phyloP scores from a whole-genome alignment of 2,113 vertebrate species.

The Lampris megalopsis region DNA sequence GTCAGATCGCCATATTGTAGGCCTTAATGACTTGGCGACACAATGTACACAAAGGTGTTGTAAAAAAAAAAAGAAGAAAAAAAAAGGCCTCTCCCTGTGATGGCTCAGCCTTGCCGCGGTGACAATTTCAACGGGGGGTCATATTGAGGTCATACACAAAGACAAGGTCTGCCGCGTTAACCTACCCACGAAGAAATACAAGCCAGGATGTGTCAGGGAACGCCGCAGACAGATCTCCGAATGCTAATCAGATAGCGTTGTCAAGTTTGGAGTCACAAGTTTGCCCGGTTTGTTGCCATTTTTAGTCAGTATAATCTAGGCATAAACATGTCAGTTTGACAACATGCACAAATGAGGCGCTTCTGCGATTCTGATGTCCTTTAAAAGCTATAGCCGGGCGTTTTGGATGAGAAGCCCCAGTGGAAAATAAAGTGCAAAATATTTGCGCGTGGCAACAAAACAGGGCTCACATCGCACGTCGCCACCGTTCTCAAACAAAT shows the following conservation, averaged over 20 bases:
- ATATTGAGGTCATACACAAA: constrained; percentile 54
- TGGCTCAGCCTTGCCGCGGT: constrained; percentile 36
- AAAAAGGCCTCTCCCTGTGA: constrained; percentile 46
- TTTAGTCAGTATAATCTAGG: constrained; percentile 37
- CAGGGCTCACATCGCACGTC: constrained; percentile 68
- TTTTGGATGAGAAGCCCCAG: constrained; percentile 37
- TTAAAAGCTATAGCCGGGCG: constrained; percentile 49
- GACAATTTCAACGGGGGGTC: constrained; percentile 69
- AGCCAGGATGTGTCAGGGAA: constrained; percentile 23
- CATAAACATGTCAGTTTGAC: constrained; percentile 52
- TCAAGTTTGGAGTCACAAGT: constrained; percentile 27
- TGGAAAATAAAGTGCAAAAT: constrained; percentile 68
- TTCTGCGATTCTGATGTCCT: constrained; percentile 43
- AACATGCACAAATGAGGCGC: constrained; percentile 42
- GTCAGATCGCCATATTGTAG: constrained; percentile 73
- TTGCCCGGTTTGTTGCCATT: constrained; percentile 41
- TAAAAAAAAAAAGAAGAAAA: constrained; percentile 8
- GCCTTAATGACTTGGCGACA: constrained; percentile 71
- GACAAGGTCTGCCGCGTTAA: constrained; percentile 35
- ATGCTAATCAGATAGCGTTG: constrained; percentile 20
- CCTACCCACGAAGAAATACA: constrained; percentile 24
- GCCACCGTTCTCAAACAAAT: constrained; percentile 77
- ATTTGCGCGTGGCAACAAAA: constrained; percentile 70
- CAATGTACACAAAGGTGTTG: constrained; percentile 70
- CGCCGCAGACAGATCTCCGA: constrained; percentile 20